Evolutionary conservation across 2,888 invertebrate species (phyloP).

Genomic region (Myathropa florea): DNA sequence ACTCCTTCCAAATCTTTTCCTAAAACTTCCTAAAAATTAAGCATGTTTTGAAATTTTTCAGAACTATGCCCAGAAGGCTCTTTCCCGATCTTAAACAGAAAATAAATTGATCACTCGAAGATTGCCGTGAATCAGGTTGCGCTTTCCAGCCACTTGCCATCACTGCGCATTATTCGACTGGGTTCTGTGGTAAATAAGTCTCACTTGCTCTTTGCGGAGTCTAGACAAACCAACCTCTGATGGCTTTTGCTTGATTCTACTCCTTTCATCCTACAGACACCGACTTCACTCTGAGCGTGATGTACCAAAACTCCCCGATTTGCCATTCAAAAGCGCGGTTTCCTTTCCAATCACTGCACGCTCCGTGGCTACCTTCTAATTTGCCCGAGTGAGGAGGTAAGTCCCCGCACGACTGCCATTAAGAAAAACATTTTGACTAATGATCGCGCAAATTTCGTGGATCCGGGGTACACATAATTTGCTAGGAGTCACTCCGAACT

Average conservation of each 20-base stretch:
- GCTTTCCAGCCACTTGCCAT: no score
- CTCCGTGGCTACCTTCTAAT: neutral
- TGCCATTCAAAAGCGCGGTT: no score
- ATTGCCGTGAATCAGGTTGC: no score
- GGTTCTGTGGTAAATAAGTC: no score
- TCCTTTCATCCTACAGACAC: neutral
- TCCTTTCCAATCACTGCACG: neutral
- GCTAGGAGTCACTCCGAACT: neutral
- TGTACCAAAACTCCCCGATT: neutral
- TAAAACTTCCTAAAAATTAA: no score
- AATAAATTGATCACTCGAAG: no score
- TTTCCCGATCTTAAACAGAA: no score
- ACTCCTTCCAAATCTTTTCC: no score
- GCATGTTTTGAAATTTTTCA: no score
- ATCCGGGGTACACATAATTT: neutral
- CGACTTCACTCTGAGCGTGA: neutral
- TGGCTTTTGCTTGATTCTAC: neutral
- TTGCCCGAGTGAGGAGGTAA: neutral
- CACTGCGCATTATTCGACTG: no score
- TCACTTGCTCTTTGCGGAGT: no score
- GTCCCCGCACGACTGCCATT: constrained; percentile 23
- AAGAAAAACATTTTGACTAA: constrained; percentile 40
- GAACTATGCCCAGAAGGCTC: no score
- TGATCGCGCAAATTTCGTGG: neutral
- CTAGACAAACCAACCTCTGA: neutral